Evolutionary conservation across 2,797 vertebrate species (phyloP), one percentile per base, ranked within the genome.

Genomic region (Tamandua tetradactyla): DNA sequence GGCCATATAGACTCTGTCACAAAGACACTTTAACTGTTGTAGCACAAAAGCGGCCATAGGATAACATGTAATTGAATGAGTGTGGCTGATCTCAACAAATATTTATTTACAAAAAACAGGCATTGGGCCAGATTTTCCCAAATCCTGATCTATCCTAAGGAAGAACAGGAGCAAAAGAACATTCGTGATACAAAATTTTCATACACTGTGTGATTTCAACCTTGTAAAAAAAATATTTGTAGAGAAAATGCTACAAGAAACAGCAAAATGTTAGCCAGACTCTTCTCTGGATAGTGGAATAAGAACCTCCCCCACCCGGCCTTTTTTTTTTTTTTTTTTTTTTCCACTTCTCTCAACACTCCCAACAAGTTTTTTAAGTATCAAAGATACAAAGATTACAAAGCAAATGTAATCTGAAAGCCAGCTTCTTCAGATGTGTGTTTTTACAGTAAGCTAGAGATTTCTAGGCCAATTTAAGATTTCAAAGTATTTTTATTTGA

Each of bases 111-210:
- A 68, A 17, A n/a, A 18, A 62, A 64, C 30, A 92, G n/a, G 47
- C 55, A 69, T 52, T 32, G 37, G 74, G 42, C 15, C 79, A 9
- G 22, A 72, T 35, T 74, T 86, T 37, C 40, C 79, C 37, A 72
- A 35, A 20, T 35, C 13, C 47, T 23, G 23, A 69, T 76, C 35
- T 83, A 44, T 52, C 37, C 35, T 18, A 93, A 80, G 79, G 49
- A 61, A 59, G 89, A 74, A 69, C 44, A 75, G 75, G 93, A 89
- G 7, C 72, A 57, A 87, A 91, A 91, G 35, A 95, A 72, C 88
- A 78, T 40, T 4, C 57, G 57, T 30, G 27, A 78, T 59, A 68
- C 14, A 57, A 74, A 89, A 49, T 75, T 74, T 80, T 27, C 5
- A 59, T 23, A 71, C 44, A 68, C 37, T 35, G 13, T 52, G 66